Evolutionary conservation across 2,888 invertebrate species (phyloP), one percentile per base, ranked within the genome.

Genomic region (Lycophotia porphyrea): DNA sequence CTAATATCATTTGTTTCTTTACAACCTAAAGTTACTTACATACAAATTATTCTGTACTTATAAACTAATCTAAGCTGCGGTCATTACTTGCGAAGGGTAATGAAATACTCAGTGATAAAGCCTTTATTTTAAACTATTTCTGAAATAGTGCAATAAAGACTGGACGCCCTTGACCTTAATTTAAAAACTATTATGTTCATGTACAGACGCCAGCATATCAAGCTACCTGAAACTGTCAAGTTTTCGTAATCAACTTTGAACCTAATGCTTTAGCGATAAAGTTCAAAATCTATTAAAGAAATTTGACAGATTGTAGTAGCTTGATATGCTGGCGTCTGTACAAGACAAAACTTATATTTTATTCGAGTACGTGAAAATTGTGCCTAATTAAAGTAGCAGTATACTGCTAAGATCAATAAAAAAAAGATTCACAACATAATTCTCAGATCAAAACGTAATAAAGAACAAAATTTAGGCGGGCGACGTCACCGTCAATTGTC

Each of bases 121-220:
- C 81, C 95, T 95, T 95, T 93, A 95, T 91, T 74, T 86, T 84
- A 80, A 91, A 95, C 96, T 96, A 95, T 95, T 95, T 95, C 87
- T 92, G 79, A 95, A 96, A 96, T 96, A 96, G 95, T 93, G 91
- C 88, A 92, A 93, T 93, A 95, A 95, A 95, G 93, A 92, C 89
- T 90, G 87, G 87, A 88, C 91, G 92, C 92, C 92, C 91, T 71
- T 71, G 75, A 67, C 18, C 13, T 21, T 60, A 71, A 75, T 61
- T 65, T 76, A 64, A 74, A 72, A 74, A 78, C 49, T 73, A 82
- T 66, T 15, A 70, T 60, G 47, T 73, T 60, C 73, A 63, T 70
- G 66, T 66, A n/a, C n/a, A n/a, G n/a, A n/a, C n/a, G n/a, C n/a
- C n/a, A n/a, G n/a, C n/a, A n/a, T n/a, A n/a, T n/a, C n/a, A n/a